Conservation (phyloP, 2,113 vertebrate genomes). For the Myocastor coypus region DNA sequence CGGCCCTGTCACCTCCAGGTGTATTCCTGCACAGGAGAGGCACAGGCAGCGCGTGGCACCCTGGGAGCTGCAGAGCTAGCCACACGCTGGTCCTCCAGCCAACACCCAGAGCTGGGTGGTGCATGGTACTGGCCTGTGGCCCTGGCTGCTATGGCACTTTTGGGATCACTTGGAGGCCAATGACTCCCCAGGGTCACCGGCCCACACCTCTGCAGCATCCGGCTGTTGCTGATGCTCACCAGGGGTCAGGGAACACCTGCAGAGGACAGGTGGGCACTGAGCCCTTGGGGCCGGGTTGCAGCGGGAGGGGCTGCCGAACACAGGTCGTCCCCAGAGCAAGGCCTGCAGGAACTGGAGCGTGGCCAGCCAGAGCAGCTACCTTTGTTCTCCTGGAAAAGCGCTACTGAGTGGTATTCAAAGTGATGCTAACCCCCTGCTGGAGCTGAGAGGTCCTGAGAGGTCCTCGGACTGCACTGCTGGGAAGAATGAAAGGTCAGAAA, state of each 20-base stretch:
- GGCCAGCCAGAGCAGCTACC: accelerated
- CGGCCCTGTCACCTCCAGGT: accelerated
- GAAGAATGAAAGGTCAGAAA: neutral
- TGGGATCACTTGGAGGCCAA: neutral
- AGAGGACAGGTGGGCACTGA: neutral
- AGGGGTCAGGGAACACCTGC: neutral
- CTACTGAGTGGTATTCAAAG: neutral
- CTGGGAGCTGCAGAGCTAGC: neutral
- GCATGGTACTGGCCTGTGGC: neutral
- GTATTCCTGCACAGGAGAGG: accelerated
- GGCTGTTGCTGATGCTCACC: accelerated
- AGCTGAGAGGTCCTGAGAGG: neutral
- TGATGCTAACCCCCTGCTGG: neutral
- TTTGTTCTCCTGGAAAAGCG: neutral
- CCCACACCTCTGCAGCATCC: neutral
- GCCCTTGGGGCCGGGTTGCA: neutral
- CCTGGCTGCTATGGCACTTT: neutral
- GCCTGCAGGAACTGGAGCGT: neutral
- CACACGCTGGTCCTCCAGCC: neutral
- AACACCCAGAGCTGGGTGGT: neutral
- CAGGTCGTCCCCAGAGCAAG: neutral
- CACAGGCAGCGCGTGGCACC: neutral
- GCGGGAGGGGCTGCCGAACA: neutral
- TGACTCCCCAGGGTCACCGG: neutral
- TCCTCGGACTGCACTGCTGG: accelerated